Percentiles rank a stretch among this genome's conserved stretches.
These are phyloP conservation scores for Drosophila merina DNA, from an alignment of 2,888 invertebrate genomes.

Conservation along the genomic window DNA sequence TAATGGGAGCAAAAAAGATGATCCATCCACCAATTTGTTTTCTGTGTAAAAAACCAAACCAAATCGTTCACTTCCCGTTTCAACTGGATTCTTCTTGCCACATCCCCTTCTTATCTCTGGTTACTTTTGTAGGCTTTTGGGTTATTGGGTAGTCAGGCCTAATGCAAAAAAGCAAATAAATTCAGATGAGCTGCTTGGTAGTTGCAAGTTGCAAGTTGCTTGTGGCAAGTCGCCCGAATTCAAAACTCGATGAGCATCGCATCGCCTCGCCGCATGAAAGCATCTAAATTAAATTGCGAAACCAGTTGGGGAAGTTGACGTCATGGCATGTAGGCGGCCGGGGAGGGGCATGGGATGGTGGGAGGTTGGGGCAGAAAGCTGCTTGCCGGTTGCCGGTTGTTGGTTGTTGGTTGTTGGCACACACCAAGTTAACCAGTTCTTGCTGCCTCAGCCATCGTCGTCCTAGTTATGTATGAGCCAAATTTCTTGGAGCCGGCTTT, in stretches of 20 bases:
- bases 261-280: constrained; percentile 57
- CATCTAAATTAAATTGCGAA: constrained; percentile 71
- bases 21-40: constrained; percentile 1
- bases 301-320: constrained; percentile 70
- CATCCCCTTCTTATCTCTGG: not conserved
- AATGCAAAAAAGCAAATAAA: constrained; percentile 59
- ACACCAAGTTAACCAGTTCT: constrained; percentile 67
- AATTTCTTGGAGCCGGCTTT: constrained; percentile 68
- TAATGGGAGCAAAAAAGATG: too few relatives aligned
- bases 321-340: constrained; percentile 56
- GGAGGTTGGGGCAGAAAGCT: constrained; percentile 32
- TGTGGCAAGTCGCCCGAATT: constrained; percentile 27
- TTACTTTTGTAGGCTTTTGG: constrained; percentile 74
- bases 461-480: constrained; percentile 70
- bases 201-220: not conserved
- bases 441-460: constrained; percentile 35
- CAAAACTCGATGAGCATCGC: constrained; percentile 56
- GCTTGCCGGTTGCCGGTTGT: not conserved
- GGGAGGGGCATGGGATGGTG: constrained; percentile 13
- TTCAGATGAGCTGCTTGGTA: constrained; percentile 38
- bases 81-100: constrained; percentile 32
- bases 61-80: constrained; percentile 42
- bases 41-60: constrained; percentile 11
- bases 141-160: constrained; percentile 80
- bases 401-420: constrained; percentile 49